A percentile compares a stretch with the other conserved stretches of the same genome.
phyloP scores from a whole-genome alignment of 2,888 invertebrate species.

The Carabus problematicus region DNA sequence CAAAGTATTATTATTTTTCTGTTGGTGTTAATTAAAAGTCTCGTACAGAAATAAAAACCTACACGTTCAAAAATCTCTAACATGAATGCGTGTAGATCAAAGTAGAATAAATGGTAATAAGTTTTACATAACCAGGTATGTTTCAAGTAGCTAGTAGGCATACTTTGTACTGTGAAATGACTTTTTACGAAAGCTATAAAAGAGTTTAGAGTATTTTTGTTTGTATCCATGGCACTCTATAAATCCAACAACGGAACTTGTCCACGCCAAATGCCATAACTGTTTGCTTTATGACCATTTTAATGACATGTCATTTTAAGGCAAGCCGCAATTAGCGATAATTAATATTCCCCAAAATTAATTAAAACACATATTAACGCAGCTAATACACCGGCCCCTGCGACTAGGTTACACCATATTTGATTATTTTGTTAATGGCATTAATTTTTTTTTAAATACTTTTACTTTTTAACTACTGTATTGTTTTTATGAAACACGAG shows the following conservation, averaged over 20 bases:
- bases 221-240: not conserved
- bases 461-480: no score
- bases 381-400: not conserved
- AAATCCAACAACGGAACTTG: not conserved
- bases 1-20: not conserved
- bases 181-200: not conserved
- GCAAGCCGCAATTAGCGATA: no score
- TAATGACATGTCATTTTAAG: no score
- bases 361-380: slow-evolving; percentile 27
- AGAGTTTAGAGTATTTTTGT: slow-evolving; percentile 1
- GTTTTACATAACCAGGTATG: no score
- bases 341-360: slow-evolving; percentile 1
- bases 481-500: no score
- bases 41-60: slow-evolving; percentile 1
- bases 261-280: slow-evolving; percentile 5
- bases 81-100: no score
- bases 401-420: no score
- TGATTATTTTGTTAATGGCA: no score
- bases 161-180: not conserved
- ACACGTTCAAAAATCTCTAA: not conserved
- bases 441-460: no score
- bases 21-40: not conserved
- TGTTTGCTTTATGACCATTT: slow-evolving; percentile 8
- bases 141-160: not conserved
- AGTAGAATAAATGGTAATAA: not conserved